Conservation (phyloP, 2,113 vertebrate genomes). For the Pitta sordida region DNA sequence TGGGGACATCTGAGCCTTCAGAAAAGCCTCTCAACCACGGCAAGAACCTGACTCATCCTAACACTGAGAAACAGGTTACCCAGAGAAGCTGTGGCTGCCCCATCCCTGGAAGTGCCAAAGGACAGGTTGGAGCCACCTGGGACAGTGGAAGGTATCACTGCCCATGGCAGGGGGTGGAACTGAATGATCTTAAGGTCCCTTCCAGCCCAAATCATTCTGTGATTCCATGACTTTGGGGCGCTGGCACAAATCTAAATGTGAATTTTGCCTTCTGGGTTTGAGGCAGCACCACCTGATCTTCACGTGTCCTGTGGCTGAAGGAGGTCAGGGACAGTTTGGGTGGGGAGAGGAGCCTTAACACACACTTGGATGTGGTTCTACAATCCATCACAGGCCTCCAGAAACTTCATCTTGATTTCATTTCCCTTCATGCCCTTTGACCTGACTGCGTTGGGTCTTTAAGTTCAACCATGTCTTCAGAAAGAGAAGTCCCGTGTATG, state of each 20-base stretch:
- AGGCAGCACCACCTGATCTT: background rate
- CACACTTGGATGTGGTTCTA: background rate
- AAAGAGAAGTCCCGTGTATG: background rate
- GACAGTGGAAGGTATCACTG: background rate
- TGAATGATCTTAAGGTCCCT: background rate
- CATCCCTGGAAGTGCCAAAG: background rate
- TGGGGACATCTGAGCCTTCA: background rate
- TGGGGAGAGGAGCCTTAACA: background rate
- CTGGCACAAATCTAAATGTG: background rate
- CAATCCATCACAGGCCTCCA: background rate
- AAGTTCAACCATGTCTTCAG: background rate
- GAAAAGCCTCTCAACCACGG: background rate
- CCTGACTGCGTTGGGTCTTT: background rate
- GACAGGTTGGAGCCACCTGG: background rate
- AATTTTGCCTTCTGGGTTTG: background rate
- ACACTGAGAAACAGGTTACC: background rate
- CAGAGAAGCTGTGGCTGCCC: background rate
- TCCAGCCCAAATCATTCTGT: background rate
- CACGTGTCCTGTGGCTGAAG: background rate
- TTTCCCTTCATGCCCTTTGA: background rate
- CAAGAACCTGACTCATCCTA: background rate
- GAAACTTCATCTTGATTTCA: background rate
- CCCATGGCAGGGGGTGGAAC: background rate
- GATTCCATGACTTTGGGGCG: background rate
- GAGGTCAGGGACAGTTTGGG: too few species aligned